A percentile compares a stretch with the other conserved stretches of the same genome.
Conservation (phyloP, 30 jellyfish, hydroid and myxozoan species). For the Pseudorhiza aurosa region DNA sequence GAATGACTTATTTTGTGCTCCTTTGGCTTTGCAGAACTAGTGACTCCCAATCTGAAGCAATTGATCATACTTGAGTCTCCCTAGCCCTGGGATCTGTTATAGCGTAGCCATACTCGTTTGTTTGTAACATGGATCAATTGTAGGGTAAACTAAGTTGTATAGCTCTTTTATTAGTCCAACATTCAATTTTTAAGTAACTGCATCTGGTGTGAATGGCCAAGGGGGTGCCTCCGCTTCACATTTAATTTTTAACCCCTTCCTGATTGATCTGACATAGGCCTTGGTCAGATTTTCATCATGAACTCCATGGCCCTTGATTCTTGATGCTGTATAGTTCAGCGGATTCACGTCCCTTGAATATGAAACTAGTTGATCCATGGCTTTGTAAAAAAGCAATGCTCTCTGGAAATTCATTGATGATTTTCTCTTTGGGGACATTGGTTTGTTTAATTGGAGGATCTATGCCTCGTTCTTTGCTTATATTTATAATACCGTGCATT, state of each 20-base stretch:
- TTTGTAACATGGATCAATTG: conserved; percentile 44
- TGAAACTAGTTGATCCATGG: conserved; percentile 14
- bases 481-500: neutral
- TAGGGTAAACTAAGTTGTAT: conserved; percentile 21
- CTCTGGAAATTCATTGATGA: conserved; percentile 18
- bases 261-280: conserved; percentile 24
- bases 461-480: conserved; percentile 23
- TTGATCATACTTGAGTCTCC: conserved; percentile 43
- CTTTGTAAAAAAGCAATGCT: conserved; percentile 23
- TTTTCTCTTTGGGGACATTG: conserved; percentile 10
- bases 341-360: conserved; percentile 53
- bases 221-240: too few species aligned
- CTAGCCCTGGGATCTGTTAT: too few species aligned
- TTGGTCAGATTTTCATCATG: too few species aligned
- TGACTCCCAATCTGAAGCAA: conserved; percentile 54
- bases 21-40: neutral
- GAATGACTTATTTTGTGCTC: conserved; percentile 36
- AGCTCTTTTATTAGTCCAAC: conserved; percentile 19
- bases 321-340: conserved; percentile 33
- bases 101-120: too few species aligned
- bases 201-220: conserved; percentile 29
- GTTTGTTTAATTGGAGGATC: neutral
- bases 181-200: neutral
- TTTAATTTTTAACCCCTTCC: neutral
- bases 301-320: conserved; percentile 35